Percentiles rank a stretch among this genome's conserved stretches.
Evolutionary conservation across 2,888 invertebrate species (phyloP).

Genomic region (Noctuana brunneofusca): DNA sequence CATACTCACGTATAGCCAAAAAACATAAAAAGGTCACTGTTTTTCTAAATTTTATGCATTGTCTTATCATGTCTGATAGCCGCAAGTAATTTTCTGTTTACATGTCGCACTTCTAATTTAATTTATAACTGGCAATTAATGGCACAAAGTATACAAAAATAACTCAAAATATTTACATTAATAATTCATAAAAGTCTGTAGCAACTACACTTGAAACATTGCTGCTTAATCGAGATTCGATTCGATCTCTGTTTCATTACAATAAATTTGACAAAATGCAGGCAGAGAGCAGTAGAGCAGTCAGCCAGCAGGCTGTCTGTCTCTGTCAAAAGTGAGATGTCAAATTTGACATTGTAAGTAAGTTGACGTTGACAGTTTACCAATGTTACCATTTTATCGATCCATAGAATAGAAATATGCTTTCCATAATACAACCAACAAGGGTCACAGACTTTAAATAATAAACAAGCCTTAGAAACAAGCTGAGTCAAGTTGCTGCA

Average conservation of each 20-base stretch:
- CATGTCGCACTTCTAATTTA: constrained; percentile 54
- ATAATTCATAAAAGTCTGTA: constrained; percentile 15
- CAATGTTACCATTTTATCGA: too few species aligned
- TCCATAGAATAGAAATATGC: too few species aligned
- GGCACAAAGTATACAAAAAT: constrained; percentile 13
- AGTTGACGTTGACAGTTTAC: too few species aligned
- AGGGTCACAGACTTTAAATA: too few species aligned
- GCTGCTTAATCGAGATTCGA: neutral
- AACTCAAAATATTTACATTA: constrained; percentile 16
- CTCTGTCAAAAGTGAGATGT: too few species aligned
- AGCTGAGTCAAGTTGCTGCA: too few species aligned
- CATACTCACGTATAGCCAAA: constrained; percentile 62
- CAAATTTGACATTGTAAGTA: too few species aligned
- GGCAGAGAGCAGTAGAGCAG: too few species aligned
- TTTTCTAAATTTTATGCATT: constrained; percentile 71
- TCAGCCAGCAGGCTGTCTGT: too few species aligned
- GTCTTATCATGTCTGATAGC: constrained; percentile 74
- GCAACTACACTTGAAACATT: constrained; percentile 18
- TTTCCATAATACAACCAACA: too few species aligned
- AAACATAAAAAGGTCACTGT: constrained; percentile 63
- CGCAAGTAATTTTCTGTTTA: constrained; percentile 50
- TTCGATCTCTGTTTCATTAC: neutral
- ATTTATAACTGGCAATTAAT: constrained; percentile 25
- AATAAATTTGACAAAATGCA: neutral
- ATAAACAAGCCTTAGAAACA: too few species aligned